Evolutionary conservation across 1,140 invertebrate genomes (phyloP).

Genomic region (Ceratina japonica): DNA sequence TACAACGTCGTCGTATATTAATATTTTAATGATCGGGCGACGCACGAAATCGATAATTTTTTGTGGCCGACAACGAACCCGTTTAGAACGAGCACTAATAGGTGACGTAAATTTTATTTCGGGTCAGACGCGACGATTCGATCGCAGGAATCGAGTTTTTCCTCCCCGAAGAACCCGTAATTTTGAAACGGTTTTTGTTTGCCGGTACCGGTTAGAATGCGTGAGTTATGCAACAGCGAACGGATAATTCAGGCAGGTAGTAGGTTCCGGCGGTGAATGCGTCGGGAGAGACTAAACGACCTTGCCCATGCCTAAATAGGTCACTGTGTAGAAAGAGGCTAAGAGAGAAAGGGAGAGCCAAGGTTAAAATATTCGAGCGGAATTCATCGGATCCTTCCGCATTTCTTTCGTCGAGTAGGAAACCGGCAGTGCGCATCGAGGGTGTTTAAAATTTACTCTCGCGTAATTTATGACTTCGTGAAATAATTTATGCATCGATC

Average conservation of each 20-base stretch:
- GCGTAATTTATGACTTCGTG: no score
- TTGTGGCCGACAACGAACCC: no score
- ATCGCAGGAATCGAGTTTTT: not conserved
- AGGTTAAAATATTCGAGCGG: conserved; percentile 36
- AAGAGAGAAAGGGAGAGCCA: conserved; percentile 44
- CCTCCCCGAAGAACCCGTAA: not conserved
- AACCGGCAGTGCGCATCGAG: not conserved
- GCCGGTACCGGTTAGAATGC: not conserved
- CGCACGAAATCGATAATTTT: no score
- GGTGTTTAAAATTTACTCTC: not conserved
- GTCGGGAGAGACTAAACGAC: conserved; percentile 35
- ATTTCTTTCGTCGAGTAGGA: not conserved
- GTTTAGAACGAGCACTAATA: no score
- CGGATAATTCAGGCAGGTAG: conserved; percentile 45
- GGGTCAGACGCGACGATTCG: no score
- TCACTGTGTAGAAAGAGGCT: conserved; percentile 43
- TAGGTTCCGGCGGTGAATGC: conserved; percentile 39
- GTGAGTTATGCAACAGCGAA: conserved; percentile 34
- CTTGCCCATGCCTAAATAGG: conserved; percentile 51
- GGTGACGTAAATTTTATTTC: no score
- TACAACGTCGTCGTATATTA: no score
- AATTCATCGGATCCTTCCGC: conserved; percentile 33
- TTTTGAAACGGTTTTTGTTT: not conserved
- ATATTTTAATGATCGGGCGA: no score
- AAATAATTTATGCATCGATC: no score